phyloP scores from a whole-genome alignment of 2,888 invertebrate genomes.

The Lasioglossum marginatum region DNA sequence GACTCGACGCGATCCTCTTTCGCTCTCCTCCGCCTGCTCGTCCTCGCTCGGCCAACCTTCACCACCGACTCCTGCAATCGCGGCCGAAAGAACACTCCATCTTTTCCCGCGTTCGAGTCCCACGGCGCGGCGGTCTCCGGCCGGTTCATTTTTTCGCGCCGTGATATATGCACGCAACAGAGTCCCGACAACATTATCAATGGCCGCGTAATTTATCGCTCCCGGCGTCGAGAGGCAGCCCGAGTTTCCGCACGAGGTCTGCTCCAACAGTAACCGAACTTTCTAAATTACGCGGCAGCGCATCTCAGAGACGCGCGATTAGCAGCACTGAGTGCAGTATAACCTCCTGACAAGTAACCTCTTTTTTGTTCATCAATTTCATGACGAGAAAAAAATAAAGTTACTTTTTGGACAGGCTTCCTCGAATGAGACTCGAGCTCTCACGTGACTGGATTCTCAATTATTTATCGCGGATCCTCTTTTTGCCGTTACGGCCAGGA shows the following conservation, averaged over 20 bases:
- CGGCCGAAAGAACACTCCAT: slow-evolving; percentile 62
- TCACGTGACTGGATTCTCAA: neutral
- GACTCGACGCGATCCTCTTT: slow-evolving; percentile 51
- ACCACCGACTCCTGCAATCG: slow-evolving; percentile 15
- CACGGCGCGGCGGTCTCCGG: slow-evolving; percentile 66
- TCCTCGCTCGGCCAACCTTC: neutral
- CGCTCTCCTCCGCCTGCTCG: slow-evolving; percentile 39
- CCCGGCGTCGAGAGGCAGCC: neutral
- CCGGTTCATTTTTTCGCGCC: slow-evolving; percentile 68
- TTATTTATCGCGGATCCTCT: neutral
- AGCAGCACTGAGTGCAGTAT: too few relatives aligned
- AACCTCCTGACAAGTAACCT: too few relatives aligned
- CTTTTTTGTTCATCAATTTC: too few relatives aligned
- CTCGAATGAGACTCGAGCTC: neutral
- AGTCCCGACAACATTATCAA: slow-evolving; percentile 60
- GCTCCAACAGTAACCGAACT: too few relatives aligned
- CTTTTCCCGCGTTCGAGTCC: slow-evolving; percentile 69
- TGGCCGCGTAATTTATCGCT: slow-evolving; percentile 56
- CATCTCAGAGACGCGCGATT: too few relatives aligned
- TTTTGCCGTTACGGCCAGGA: neutral
- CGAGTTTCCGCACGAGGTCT: neutral
- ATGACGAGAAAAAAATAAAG: too few relatives aligned
- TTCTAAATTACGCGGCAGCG: too few relatives aligned
- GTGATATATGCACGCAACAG: slow-evolving; percentile 23
- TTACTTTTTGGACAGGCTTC: neutral